Conservation (phyloP, 2,888 invertebrate genomes). For the Exephanes ischioxanthus region DNA sequence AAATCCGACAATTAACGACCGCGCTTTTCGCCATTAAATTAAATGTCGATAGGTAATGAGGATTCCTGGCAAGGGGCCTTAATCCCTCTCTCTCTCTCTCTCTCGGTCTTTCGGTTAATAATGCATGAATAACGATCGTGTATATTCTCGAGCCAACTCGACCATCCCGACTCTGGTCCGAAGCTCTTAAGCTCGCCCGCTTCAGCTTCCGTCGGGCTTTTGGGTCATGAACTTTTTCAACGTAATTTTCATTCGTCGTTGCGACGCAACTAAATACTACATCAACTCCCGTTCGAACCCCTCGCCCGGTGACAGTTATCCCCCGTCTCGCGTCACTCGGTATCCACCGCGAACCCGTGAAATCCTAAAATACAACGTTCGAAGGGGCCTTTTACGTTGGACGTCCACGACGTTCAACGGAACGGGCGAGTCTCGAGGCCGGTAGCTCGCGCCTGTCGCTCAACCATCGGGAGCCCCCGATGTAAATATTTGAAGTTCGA, state of each 20-base stretch:
- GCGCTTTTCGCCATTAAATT: neutral
- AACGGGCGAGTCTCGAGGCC: constrained; percentile 7
- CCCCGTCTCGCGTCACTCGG: constrained; percentile 48
- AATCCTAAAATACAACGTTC: constrained; percentile 64
- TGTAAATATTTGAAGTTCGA: constrained; percentile 81
- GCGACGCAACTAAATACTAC: constrained; percentile 36
- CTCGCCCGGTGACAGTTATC: constrained; percentile 48
- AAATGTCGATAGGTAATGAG: neutral
- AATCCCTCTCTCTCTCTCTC: neutral
- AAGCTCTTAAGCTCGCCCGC: constrained; percentile 42
- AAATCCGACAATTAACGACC: too few species aligned
- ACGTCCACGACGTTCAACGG: constrained; percentile 17
- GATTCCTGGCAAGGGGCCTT: neutral
- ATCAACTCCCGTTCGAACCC: constrained; percentile 46
- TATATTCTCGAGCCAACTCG: constrained; percentile 27
- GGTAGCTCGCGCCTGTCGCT: constrained; percentile 43
- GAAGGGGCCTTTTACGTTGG: neutral
- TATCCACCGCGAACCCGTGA: constrained; percentile 19
- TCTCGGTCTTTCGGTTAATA: neutral
- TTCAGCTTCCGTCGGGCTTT: constrained; percentile 29
- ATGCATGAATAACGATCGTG: constrained; percentile 29
- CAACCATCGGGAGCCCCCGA: constrained; percentile 38
- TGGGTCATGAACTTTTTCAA: constrained; percentile 58
- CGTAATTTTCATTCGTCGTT: constrained; percentile 30
- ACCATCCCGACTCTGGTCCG: constrained; percentile 12